Percentiles rank a stretch among this genome's conserved stretches.
These are phyloP conservation scores for Lepus timidus DNA, from an alignment of 2,113 vertebrate genomes.

Conservation along the genomic window DNA sequence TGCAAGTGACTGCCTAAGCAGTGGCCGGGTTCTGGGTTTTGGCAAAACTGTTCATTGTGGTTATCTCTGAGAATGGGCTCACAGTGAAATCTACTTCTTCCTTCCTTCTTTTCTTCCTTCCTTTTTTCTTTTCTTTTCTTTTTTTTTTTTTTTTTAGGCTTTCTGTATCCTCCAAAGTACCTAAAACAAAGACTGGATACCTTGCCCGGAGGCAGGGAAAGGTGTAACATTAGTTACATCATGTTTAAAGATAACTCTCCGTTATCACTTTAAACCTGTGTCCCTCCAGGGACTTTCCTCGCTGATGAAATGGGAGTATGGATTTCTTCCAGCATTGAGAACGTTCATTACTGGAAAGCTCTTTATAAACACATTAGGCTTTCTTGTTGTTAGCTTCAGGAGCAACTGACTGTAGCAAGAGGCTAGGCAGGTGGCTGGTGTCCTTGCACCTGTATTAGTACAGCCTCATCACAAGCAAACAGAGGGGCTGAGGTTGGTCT, in stretches of 20 bases:
- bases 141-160: not conserved
- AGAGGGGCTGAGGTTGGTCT: not conserved
- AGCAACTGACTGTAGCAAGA: not conserved
- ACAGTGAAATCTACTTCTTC: not conserved
- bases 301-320: conserved; percentile 36
- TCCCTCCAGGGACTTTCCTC: not conserved
- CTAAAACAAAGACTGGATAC: not conserved
- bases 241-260: conserved; percentile 32
- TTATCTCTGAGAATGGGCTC: not conserved
- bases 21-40: not conserved
- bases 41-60: not conserved
- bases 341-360: not conserved
- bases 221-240: not conserved
- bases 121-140: too few species aligned
- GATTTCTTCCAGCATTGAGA: not conserved
- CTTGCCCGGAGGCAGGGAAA: conserved; percentile 51
- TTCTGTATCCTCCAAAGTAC: conserved; percentile 44
- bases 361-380: not conserved
- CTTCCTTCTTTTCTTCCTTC: not conserved
- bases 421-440: not conserved
- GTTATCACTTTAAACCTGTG: not conserved
- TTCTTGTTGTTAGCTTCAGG: not conserved
- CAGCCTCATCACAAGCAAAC: not conserved
- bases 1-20: not conserved
- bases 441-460: not conserved